Evolutionary conservation across 2,113 vertebrate species (phyloP).

Genomic region (Glaucidium brasilianum): DNA sequence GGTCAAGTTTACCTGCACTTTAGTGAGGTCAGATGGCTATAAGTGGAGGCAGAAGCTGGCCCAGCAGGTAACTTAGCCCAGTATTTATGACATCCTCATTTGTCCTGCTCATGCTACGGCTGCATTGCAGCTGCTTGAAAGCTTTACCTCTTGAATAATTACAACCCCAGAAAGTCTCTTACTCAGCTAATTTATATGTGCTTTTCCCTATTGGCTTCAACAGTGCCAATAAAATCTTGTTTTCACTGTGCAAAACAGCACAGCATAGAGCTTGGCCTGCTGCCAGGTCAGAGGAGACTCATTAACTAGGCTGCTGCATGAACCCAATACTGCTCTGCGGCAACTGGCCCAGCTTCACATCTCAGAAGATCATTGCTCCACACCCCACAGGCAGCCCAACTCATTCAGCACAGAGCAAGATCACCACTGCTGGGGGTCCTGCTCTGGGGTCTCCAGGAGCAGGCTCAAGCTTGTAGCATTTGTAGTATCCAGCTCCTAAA

Average conservation of each 20-base stretch:
- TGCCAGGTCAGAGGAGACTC: not conserved
- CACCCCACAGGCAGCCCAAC: not conserved
- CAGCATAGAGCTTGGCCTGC: not conserved
- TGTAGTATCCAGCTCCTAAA: not conserved
- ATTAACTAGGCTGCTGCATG: not conserved
- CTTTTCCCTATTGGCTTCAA: not conserved
- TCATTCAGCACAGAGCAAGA: fast-evolving
- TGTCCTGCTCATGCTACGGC: not conserved
- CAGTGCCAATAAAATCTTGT: not conserved
- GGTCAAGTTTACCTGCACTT: not conserved
- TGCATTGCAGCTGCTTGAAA: not conserved
- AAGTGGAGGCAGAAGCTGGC: not conserved
- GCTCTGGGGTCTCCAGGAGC: not conserved
- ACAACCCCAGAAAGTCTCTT: not conserved
- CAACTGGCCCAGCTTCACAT: not conserved
- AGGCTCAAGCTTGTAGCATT: not conserved
- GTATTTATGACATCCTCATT: not conserved
- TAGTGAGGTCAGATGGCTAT: not conserved
- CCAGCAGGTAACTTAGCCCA: not conserved
- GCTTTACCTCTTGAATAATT: not conserved
- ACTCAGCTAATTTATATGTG: not conserved
- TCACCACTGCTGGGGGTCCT: not conserved
- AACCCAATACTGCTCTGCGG: not conserved
- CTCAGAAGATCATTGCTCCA: not conserved
- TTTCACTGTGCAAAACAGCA: not conserved